Conservation (phyloP, 2,888 invertebrate genomes). For the Incurvaria masculella region DNA sequence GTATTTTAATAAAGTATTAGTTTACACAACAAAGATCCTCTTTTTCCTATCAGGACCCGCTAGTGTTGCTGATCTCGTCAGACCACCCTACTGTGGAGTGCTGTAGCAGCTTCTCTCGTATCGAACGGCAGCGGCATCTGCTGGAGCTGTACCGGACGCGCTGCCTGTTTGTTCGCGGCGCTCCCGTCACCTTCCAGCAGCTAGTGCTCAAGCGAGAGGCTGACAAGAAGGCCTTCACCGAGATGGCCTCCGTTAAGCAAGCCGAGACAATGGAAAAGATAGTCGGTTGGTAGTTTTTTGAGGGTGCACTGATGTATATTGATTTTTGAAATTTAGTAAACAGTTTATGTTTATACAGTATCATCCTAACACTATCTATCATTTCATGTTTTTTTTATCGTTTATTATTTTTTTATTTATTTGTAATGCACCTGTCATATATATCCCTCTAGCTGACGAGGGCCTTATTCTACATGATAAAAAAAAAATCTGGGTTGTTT, state of each 20-base stretch:
- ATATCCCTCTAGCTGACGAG: too few relatives aligned
- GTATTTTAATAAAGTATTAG: too few relatives aligned
- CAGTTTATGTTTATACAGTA: too few relatives aligned
- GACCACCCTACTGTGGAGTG: conserved; percentile 54
- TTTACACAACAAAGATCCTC: too few relatives aligned
- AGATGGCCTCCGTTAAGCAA: conserved; percentile 49
- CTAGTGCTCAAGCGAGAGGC: conserved; percentile 46
- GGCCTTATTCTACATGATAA: too few relatives aligned
- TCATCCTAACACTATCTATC: too few relatives aligned
- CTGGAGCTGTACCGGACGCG: conserved; percentile 50
- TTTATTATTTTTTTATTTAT: too few relatives aligned
- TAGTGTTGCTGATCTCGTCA: conserved; percentile 49
- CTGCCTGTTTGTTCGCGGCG: conserved; percentile 50
- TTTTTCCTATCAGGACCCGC: conserved; percentile 57
- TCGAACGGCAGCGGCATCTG: conserved; percentile 45
- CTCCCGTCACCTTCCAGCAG: conserved; percentile 46
- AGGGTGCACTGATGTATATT: too few relatives aligned
- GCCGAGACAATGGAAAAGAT: conserved; percentile 51
- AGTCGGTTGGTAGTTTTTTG: conserved; percentile 36
- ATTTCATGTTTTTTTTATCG: too few relatives aligned
- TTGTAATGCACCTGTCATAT: too few relatives aligned
- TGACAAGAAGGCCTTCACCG: conserved; percentile 45
- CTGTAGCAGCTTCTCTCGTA: conserved; percentile 47
- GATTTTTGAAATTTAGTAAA: too few relatives aligned
- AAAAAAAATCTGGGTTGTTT: too few relatives aligned